Evolutionary conservation across 2,113 vertebrate species (phyloP).

Genomic region (Isichthys henryi): DNA sequence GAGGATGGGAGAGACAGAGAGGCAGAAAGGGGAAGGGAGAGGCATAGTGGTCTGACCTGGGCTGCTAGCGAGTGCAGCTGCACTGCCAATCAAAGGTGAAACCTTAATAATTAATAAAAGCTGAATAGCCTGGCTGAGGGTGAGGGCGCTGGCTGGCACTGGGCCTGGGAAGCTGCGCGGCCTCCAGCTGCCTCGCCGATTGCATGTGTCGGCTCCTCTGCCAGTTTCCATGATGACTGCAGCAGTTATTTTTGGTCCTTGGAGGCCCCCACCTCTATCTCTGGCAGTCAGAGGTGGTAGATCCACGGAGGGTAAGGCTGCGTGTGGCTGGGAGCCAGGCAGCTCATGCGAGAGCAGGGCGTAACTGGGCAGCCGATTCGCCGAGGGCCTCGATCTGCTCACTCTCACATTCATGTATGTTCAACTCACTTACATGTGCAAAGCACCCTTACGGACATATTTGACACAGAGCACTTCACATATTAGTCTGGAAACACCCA

Average conservation of each 20-base stretch:
- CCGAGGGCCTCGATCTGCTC: neutral
- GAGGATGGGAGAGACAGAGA: constrained; percentile 51
- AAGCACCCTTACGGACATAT: neutral
- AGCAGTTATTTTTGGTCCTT: neutral
- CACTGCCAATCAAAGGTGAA: constrained; percentile 51
- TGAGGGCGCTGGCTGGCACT: no score
- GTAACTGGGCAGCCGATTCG: neutral
- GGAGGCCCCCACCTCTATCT: neutral
- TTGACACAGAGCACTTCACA: neutral
- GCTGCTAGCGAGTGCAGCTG: constrained; percentile 71
- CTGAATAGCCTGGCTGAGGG: neutral
- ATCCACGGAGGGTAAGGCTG: neutral
- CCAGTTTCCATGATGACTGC: neutral
- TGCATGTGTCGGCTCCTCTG: neutral
- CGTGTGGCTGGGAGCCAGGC: neutral
- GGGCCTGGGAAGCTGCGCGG: neutral
- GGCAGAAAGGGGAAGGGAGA: constrained; percentile 18
- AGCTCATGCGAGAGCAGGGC: neutral
- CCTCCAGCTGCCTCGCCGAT: neutral
- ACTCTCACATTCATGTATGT: neutral
- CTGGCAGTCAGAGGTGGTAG: neutral
- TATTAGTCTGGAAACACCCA: neutral
- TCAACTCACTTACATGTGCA: neutral
- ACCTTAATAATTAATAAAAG: neutral
- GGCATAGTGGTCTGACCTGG: constrained; percentile 64